Conservation (phyloP, 2,797 vertebrate species). For the Pampus argenteus region DNA sequence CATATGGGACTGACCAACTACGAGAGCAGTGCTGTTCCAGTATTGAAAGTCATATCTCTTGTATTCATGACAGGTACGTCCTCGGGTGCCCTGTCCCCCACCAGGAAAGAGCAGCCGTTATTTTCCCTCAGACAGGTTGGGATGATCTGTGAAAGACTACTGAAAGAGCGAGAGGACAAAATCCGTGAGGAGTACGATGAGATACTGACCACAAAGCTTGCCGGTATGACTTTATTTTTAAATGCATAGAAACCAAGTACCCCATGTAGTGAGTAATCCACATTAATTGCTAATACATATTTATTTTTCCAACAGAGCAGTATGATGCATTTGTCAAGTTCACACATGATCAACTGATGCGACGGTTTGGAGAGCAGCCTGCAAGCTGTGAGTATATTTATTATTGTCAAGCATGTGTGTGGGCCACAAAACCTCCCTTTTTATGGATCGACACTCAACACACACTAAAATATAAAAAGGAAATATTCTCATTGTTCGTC, state of each 20-base stretch:
- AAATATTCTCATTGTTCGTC: too few species aligned
- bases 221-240: constrained; percentile 82
- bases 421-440: too few species aligned
- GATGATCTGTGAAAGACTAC: constrained; percentile 97
- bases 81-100: constrained; percentile 88
- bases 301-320: constrained; percentile 88
- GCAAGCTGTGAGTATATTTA: constrained; percentile 94
- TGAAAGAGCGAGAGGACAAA: constrained; percentile 97
- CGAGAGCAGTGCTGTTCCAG: background rate
- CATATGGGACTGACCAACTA: background rate
- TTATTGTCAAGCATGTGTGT: background rate
- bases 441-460: too few species aligned
- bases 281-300: background rate
- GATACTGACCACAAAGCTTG: constrained; percentile 96
- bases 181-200: constrained; percentile 97
- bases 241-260: background rate
- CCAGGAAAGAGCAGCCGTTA: constrained; percentile 95
- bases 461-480: too few species aligned
- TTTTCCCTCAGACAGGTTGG: constrained; percentile 97
- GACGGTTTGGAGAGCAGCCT: constrained; percentile 98
- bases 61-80: constrained; percentile 75
- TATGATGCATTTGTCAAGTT: constrained; percentile 99
- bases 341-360: constrained; percentile 99
- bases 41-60: background rate
- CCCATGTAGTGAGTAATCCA: background rate